Conservation (phyloP, 2,113 vertebrate genomes). For the Pachyramphus minor region DNA sequence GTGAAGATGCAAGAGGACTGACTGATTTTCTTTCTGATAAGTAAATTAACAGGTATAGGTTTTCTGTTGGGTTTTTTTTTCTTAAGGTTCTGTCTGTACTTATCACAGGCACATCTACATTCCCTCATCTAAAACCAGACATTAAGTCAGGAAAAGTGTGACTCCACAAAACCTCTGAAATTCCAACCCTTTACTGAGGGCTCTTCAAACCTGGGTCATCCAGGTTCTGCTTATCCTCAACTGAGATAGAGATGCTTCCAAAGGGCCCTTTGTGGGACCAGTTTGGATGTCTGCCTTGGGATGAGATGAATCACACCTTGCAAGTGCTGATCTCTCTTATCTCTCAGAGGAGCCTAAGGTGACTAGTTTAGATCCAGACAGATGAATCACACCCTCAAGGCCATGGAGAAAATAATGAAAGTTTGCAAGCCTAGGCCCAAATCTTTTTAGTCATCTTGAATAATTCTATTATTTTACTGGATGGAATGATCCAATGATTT, state of each 20-base stretch:
- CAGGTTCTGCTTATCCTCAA: neutral
- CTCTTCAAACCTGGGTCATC: neutral
- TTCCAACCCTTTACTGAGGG: neutral
- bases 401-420: neutral
- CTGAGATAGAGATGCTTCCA: neutral
- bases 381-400: slow-evolving; percentile 38
- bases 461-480: neutral
- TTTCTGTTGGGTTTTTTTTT: neutral
- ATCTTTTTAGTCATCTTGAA: neutral
- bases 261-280: neutral
- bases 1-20: neutral
- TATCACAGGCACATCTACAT: neutral
- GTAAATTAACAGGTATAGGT: neutral
- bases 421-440: neutral
- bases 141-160: neutral
- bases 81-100: neutral
- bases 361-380: slow-evolving; percentile 12
- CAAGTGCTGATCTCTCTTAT: neutral
- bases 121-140: neutral
- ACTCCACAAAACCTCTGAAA: rapidly evolving
- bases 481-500: neutral
- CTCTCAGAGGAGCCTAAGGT: slow-evolving; percentile 13
- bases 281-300: neutral
- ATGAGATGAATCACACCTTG: slow-evolving; percentile 5
- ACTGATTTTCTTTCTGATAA: neutral